Base-by-base conservation (phyloP, 2,797 vertebrate species). In the Etheostoma perlongum region DNA sequence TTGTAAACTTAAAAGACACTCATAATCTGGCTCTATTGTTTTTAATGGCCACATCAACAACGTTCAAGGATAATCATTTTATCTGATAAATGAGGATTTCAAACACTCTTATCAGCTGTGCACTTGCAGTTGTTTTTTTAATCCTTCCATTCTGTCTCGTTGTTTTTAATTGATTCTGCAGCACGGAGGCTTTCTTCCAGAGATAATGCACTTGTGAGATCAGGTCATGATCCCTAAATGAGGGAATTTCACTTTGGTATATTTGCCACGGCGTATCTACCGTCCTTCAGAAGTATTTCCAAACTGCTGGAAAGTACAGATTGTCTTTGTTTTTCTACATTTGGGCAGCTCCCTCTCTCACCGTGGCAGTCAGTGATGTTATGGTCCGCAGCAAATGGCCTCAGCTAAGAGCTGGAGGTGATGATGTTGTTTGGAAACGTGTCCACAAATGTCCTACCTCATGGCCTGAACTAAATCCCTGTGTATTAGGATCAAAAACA, bases 61-160 rank as follows among this genome's bases (percentile, higher is more conserved):
- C 92, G 92, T 87, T 93, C 62, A 74, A 88, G 94, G 93, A 93
- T 95, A 94, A 95, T 95, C 93, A 92, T 95, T 95, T 95, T 93
- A 95, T 96, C 95, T 94, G 95, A 96, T 95, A 93, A 94, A 93
- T 90, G 79, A 88, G 90, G 93, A 93, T 95, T 94, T 93, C 85
- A 92, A 93, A 93, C 86, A 83, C 78, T 91, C 93, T 96, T 96
- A 96, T 96, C 95, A 90, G 93, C 86, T 33, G 78, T 85, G 84
- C 84, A 88, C 92, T 93, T 69, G 86, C 91, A 87, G 88, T 93
- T 91, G 88, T 89, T 89, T 93, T 92, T 92, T 93, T 94, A 95
- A 95, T 95, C 95, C 94, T 89, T 85, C 86, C 85, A 90, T 94
- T 95, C 91, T 90, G 90, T 92, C 90, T 88, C 60, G 77, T 90